phyloP scores from a whole-genome alignment of 2,797 vertebrate genomes.

The Coregonus sp. region DNA sequence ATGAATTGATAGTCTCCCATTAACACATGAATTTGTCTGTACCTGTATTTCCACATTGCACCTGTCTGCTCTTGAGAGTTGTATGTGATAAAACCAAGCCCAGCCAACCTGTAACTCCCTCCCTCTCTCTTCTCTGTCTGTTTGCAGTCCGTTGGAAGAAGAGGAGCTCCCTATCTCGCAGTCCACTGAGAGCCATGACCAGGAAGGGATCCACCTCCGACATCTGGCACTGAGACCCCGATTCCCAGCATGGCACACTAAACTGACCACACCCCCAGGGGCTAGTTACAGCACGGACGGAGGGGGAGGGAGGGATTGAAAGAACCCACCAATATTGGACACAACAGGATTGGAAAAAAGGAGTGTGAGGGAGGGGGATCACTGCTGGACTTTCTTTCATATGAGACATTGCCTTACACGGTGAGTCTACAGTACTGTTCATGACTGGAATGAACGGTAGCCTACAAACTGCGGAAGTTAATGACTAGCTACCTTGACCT shows the following conservation, averaged over 20 bases:
- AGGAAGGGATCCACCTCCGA: slow-evolving; percentile 72
- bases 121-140: slow-evolving; percentile 2
- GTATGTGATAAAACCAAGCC: not conserved
- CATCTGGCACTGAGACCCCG: slow-evolving; percentile 69
- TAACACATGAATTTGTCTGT: slow-evolving; percentile 23
- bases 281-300: slow-evolving; percentile 13
- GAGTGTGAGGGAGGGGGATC: not conserved
- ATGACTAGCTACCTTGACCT: not conserved
- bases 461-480: not conserved
- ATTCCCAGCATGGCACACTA: not conserved
- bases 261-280: slow-evolving; percentile 36
- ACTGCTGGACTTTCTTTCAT: slow-evolving; percentile 20
- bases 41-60: not conserved
- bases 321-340: slow-evolving; percentile 16
- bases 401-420: slow-evolving; percentile 18
- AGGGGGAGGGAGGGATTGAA: slow-evolving; percentile 22
- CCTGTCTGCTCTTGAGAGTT: not conserved
- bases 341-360: not conserved
- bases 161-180: slow-evolving; percentile 73
- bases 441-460: not conserved
- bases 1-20: not conserved
- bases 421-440: slow-evolving; percentile 25
- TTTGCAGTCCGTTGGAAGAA: slow-evolving; percentile 78
- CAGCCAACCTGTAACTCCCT: slow-evolving; percentile 1
- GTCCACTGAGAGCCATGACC: slow-evolving; percentile 72